Evolutionary conservation across 2,113 vertebrate species (phyloP).

Genomic region (Leptosomus discolor): DNA sequence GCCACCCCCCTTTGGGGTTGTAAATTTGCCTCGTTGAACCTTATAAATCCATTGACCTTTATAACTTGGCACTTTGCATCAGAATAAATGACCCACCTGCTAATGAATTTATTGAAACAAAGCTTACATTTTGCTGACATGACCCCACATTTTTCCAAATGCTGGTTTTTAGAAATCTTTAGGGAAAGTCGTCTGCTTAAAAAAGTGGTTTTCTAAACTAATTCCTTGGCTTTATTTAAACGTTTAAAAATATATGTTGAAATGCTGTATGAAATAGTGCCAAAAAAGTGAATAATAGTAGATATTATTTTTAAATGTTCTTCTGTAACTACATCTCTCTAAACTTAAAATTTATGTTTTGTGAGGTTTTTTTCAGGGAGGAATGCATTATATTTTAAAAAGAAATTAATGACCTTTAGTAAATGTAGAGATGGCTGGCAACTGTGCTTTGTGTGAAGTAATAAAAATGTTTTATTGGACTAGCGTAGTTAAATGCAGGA

Average conservation of each 20-base stretch:
- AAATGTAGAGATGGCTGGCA: slow-evolving; percentile 62
- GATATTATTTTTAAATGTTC: slow-evolving; percentile 55
- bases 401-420: slow-evolving; percentile 70
- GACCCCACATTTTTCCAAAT: neutral
- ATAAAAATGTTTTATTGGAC: slow-evolving; percentile 78
- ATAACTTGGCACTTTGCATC: slow-evolving; percentile 33
- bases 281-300: slow-evolving; percentile 55
- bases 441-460: slow-evolving; percentile 55
- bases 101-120: slow-evolving; percentile 57
- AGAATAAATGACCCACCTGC: slow-evolving; percentile 38
- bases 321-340: slow-evolving; percentile 36
- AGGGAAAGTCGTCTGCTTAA: neutral
- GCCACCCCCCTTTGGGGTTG: neutral
- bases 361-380: slow-evolving; percentile 4
- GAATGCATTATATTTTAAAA: slow-evolving; percentile 54
- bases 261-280: slow-evolving; percentile 46
- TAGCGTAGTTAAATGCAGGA: slow-evolving; percentile 28
- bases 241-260: slow-evolving; percentile 35
- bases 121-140: slow-evolving; percentile 3
- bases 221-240: slow-evolving; percentile 35
- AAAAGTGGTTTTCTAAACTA: neutral
- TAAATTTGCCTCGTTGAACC: slow-evolving; percentile 48
- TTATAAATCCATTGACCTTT: slow-evolving; percentile 55
- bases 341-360: slow-evolving; percentile 63
- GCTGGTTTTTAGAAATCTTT: neutral